phyloP scores from a whole-genome alignment of 2,797 vertebrate species.

The Smutsia gigantea region DNA sequence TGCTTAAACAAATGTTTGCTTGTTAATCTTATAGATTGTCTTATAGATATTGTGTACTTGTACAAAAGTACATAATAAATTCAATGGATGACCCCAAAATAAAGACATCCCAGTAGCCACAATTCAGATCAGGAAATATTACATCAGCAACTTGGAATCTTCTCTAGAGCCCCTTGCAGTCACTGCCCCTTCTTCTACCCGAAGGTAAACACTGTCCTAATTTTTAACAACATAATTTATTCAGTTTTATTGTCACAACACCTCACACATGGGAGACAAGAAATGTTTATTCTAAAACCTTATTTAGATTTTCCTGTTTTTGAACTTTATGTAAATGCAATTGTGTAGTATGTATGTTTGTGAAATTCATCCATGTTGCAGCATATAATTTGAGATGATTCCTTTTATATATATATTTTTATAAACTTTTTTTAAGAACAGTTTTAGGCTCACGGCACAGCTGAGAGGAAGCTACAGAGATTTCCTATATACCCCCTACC shows the following conservation, averaged over 20 bases:
- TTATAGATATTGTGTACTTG: too few relatives aligned
- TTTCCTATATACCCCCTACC: neutral
- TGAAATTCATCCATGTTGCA: neutral
- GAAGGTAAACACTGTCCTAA: neutral
- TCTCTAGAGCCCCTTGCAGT: neutral
- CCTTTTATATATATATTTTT: neutral
- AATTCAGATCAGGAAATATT: neutral
- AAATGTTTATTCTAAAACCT: neutral
- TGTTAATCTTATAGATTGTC: neutral
- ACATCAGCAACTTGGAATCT: neutral
- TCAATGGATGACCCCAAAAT: neutral
- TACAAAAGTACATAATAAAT: neutral
- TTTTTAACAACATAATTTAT: neutral
- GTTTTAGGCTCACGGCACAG: neutral
- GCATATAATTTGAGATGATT: neutral
- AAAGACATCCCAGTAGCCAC: neutral
- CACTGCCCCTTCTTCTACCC: neutral
- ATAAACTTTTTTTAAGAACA: neutral
- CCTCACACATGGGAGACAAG: neutral
- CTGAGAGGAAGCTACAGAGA: neutral
- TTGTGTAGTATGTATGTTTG: neutral
- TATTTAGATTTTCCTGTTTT: neutral
- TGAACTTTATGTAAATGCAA: neutral
- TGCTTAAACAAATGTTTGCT: neutral
- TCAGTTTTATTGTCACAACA: neutral